Evolutionary conservation across 2,888 invertebrate genomes (phyloP), one percentile per base, ranked within the genome.

Genomic region (Parascotia fuliginaria): DNA sequence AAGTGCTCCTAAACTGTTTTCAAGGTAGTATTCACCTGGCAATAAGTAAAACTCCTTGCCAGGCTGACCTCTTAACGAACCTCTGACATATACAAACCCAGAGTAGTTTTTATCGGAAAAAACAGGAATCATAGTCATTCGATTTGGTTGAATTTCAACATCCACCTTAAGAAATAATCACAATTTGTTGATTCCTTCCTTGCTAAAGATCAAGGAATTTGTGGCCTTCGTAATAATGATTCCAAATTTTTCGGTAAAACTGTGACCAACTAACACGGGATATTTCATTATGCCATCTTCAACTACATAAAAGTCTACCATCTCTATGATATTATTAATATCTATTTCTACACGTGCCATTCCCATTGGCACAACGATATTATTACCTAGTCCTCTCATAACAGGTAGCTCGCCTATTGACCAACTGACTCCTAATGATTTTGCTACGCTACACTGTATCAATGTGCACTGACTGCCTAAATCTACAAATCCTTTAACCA

Each of bases 391-490:
- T 2, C 19, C 19, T 3, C 19, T 2, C 19, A 19, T 19, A 2
- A 5, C 5, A 2, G 48, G 48, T 29, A 48, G 9, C 0, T 42
- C 3, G 4, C 7, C 24, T 3, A 1, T 2, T 9, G 42, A 15
- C 42, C 42, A 48, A 3, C 3, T n/a, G n/a, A 48, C 32, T 1
- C 42, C 42, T 16, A 12, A n/a, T n/a, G n/a, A n/a, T n/a, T 1
- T n/a, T 11, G 46, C 46, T 7, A 9, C 29, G 7, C 40, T 46
- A 13, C 6, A 12, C 9, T 34, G 40, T 9, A 46, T 6, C 9
- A 46, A 33, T 0, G 46, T 46, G 19, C 34, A 46, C 13, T 46
- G 46, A 29, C 48, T 48, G 13, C 48, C 48, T 12, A 48, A 32
- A 27, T 48, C 48, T 12, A 48, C 27, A n/a, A 38, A 48, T 0